phyloP scores from a whole-genome alignment of 2,113 vertebrate species.

The Oryzias woworae region DNA sequence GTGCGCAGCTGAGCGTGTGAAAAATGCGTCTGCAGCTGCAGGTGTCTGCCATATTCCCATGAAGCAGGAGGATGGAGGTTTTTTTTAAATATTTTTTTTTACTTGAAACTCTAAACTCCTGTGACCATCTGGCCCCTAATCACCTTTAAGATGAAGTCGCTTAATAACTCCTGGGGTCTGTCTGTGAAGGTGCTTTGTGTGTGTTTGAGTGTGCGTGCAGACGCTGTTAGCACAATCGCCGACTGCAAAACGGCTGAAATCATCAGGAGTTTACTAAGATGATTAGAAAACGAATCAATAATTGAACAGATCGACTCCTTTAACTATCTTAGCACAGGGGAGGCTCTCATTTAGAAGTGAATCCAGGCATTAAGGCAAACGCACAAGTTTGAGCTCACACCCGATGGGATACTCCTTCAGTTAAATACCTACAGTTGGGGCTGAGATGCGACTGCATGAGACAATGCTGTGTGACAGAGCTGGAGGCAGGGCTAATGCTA shows the following conservation, averaged over 20 bases:
- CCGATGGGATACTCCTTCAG: not conserved
- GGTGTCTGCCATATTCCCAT: constrained; percentile 40
- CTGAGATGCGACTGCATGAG: constrained; percentile 21
- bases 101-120: constrained; percentile 38
- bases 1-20: constrained; percentile 33
- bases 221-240: constrained; percentile 19
- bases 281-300: not conserved
- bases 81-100: constrained; percentile 22
- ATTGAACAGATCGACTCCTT: no score
- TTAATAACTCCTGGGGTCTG: constrained; percentile 57
- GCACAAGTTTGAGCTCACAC: not conserved
- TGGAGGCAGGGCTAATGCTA: constrained; percentile 35
- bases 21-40: constrained; percentile 67
- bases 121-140: constrained; percentile 64
- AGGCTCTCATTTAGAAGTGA: no score
- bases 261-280: constrained; percentile 11
- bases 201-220: constrained; percentile 16
- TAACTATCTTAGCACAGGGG: no score
- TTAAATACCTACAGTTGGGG: constrained; percentile 28
- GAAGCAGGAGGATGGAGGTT: constrained; percentile 18
- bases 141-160: constrained; percentile 62
- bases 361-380: not conserved
- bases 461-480: constrained; percentile 39
- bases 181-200: constrained; percentile 39
- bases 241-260: constrained; percentile 30